Conservation (phyloP, 2,888 invertebrate genomes). For the Dasysyrphus tricinctus region DNA sequence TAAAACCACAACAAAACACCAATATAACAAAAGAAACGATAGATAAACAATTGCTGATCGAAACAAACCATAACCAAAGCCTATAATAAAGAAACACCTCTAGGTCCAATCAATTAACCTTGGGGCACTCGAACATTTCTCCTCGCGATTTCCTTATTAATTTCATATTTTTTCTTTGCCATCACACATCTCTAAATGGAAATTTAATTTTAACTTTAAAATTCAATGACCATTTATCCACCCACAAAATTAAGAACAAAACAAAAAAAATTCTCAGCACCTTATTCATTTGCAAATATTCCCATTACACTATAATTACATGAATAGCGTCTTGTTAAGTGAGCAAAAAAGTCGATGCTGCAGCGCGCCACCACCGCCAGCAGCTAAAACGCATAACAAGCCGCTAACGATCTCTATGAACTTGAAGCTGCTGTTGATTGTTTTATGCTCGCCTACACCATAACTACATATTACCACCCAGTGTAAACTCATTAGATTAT, state of each 20-base stretch:
- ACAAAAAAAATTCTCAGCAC: slow-evolving; percentile 33
- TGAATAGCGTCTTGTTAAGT: slow-evolving; percentile 66
- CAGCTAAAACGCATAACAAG: slow-evolving; percentile 63
- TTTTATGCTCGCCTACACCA: slow-evolving; percentile 64
- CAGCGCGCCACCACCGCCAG: slow-evolving; percentile 10
- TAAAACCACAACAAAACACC: not conserved
- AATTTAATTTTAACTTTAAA: slow-evolving; percentile 65
- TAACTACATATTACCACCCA: slow-evolving; percentile 1
- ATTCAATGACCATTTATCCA: slow-evolving; percentile 72
- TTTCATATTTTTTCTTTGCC: slow-evolving; percentile 63
- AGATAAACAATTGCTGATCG: not conserved
- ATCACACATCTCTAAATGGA: slow-evolving; percentile 61
- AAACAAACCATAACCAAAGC: not conserved
- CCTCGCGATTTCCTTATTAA: slow-evolving; percentile 69
- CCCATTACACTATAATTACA: slow-evolving; percentile 68
- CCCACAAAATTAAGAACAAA: slow-evolving; percentile 57
- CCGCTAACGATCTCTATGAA: slow-evolving; percentile 69
- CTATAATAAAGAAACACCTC: not conserved
- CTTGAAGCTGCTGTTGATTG: slow-evolving; percentile 58
- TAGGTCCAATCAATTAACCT: slow-evolving; percentile 53
- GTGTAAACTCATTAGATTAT: slow-evolving; percentile 20
- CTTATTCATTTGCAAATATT: slow-evolving; percentile 59
- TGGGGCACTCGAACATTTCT: slow-evolving; percentile 64
- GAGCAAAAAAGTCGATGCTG: slow-evolving; percentile 18
- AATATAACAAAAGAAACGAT: not conserved